A percentile compares a stretch with the other conserved stretches of the same genome.
Conservation (phyloP, 2,888 invertebrate genomes). For the Drosophila peninsularis region DNA sequence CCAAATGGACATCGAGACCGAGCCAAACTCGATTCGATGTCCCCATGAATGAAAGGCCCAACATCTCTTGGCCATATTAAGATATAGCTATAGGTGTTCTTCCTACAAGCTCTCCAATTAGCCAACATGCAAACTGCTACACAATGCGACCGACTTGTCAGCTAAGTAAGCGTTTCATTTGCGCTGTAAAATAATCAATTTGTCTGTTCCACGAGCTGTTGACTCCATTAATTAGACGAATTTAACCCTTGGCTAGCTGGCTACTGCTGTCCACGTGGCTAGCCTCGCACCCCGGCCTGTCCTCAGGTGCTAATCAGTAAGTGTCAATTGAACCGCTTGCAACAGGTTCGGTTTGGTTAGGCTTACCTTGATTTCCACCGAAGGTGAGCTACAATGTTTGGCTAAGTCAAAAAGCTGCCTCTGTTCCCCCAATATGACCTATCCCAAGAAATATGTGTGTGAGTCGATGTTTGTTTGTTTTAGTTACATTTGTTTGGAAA, state of each 20-base stretch:
- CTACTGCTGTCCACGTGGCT: constrained; percentile 37
- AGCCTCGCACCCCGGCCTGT: constrained; percentile 1
- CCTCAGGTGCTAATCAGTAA: constrained; percentile 60
- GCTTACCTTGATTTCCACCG: constrained; percentile 9
- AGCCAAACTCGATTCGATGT: neutral
- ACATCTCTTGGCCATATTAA: neutral
- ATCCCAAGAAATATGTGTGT: neutral
- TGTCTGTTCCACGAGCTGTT: constrained; percentile 59
- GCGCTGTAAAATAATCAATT: constrained; percentile 66
- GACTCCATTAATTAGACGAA: constrained; percentile 62
- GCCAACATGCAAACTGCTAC: constrained; percentile 24
- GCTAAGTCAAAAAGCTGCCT: neutral
- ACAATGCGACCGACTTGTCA: constrained; percentile 32
- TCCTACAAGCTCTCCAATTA: constrained; percentile 43
- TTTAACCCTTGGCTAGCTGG: constrained; percentile 31
- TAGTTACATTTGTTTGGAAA: no score
- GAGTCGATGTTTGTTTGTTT: neutral
- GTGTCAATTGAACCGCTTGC: constrained; percentile 49
- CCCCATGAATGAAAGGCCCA: constrained; percentile 10
- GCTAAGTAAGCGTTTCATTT: constrained; percentile 47
- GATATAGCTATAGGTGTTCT: constrained; percentile 3
- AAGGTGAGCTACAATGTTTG: neutral
- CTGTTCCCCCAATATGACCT: neutral
- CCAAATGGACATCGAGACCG: neutral
- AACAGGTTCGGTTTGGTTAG: constrained; percentile 51